Base-by-base conservation (phyloP, 2,113 vertebrate genomes). In the Serilophus lunatus region DNA sequence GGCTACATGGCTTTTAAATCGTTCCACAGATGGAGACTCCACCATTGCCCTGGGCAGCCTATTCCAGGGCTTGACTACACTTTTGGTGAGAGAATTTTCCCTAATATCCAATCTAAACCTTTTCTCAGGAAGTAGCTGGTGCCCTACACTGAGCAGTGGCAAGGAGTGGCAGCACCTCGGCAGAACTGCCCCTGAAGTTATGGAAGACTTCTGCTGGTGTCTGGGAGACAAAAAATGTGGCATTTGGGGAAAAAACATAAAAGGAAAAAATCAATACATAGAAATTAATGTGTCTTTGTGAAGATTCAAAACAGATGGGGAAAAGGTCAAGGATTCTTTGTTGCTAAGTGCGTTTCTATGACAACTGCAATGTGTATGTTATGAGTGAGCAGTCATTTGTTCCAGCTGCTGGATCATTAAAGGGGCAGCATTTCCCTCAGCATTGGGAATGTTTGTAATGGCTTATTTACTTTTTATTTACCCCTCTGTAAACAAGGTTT, bases 241-340 rank as follows among this genome's bases (percentile, higher is more conserved):
- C 20, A 83, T 90, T 90, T 91, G 60, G 75, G 24, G 3, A 2
- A 3, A 2, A 2, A 33, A 26, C 40, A 40, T 20, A 26, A 1
- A 13, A 40, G 14, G 13, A 8, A 20, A 61, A 93, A 97, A 97
- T 97, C 96, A 96, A 90, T 97, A 95, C 95, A 95, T 93, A 96
- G 84, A 97, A 97, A 98, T 97, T 95, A 98, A 97, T 88, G 96
- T 92, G 94, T 85, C 93, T 97, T 97, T 98, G 96, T 97, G 95
- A 96, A 96, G 95, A 97, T 97, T 97, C 97, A 96, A 97, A 98
- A 96, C 98, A 98, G 97, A 98, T 97, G 97, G 97, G 78, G 90
- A 97, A 96, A 98, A 98, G 97, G 98, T 98, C 98, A 98, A 96
- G 97, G 79, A 97, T 98, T 97, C 96, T 97, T 98, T 98, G 97